These are phyloP conservation scores for Anser cygnoides DNA, from an alignment of 2,113 vertebrate species.

Conservation along the genomic window DNA sequence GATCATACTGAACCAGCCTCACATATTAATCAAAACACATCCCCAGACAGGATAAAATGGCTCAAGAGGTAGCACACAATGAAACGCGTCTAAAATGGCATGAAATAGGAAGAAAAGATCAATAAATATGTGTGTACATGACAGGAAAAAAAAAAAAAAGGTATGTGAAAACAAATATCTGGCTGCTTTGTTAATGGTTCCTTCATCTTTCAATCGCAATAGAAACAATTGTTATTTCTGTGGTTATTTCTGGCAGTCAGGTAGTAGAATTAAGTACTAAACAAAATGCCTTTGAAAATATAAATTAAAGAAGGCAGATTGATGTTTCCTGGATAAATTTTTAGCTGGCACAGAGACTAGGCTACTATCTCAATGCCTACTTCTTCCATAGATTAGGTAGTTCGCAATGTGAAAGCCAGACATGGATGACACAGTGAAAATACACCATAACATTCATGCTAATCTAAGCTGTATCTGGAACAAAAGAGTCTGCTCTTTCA, in stretches of 20 bases:
- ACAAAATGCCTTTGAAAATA: background rate
- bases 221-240: background rate
- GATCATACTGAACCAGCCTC: background rate
- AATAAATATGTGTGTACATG: background rate
- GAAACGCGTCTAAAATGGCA: background rate
- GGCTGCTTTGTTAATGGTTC: background rate
- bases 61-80: background rate
- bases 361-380: accelerated
- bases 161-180: background rate
- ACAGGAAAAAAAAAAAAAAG: background rate
- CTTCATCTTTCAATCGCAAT: background rate
- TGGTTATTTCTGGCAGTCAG: background rate
- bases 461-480: background rate
- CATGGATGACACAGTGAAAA: background rate
- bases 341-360: background rate
- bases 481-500: background rate
- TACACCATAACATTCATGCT: background rate
- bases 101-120: background rate
- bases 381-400: background rate
- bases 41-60: background rate
- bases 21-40: background rate
- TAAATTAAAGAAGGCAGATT: background rate
- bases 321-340: background rate
- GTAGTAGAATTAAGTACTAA: background rate
- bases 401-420: background rate